Percentiles rank a stretch among this genome's conserved stretches.
Conservation (phyloP, 1,140 invertebrate genomes). For the Calliopsis andreniformis region DNA sequence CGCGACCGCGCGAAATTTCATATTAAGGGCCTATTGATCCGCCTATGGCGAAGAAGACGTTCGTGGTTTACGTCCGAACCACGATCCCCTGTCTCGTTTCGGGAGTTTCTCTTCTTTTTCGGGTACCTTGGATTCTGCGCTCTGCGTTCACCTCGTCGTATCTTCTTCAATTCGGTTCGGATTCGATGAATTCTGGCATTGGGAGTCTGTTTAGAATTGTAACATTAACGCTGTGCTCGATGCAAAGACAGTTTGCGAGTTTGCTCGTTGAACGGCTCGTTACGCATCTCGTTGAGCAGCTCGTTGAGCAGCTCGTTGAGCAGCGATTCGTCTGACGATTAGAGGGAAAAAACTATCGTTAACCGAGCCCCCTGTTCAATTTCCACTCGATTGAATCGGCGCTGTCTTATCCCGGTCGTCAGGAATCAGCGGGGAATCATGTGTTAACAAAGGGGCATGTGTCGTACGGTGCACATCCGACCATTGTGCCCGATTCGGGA, state of each 20-base stretch:
- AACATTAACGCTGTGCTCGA: too few species aligned
- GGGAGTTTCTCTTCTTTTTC: background rate
- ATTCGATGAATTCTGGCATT: too few species aligned
- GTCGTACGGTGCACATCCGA: slow-evolving; percentile 67
- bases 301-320: slow-evolving; percentile 19
- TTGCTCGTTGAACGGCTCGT: too few species aligned
- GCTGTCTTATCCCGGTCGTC: slow-evolving; percentile 64
- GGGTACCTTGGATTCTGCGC: background rate
- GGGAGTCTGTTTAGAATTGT: too few species aligned
- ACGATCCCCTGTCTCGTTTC: background rate
- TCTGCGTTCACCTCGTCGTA: too few species aligned
- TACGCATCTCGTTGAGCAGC: too few species aligned
- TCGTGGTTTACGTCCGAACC: slow-evolving; percentile 44
- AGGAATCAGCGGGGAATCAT: slow-evolving; percentile 52
- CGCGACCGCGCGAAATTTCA: slow-evolving; percentile 57
- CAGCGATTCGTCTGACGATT: background rate
- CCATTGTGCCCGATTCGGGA: slow-evolving; percentile 72
- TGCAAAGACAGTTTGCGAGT: too few species aligned
- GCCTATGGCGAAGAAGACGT: slow-evolving; percentile 50
- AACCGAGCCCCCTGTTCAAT: slow-evolving; percentile 24
- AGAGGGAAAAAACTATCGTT: slow-evolving; percentile 25
- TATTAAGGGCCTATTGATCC: slow-evolving; percentile 59
- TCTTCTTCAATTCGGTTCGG: too few species aligned
- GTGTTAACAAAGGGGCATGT: slow-evolving; percentile 59
- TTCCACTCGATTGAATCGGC: slow-evolving; percentile 65